A percentile compares a stretch with the other conserved stretches of the same genome.
These are phyloP conservation scores for Endotricha flammealis DNA, from an alignment of 2,888 invertebrate genomes.

Conservation along the genomic window DNA sequence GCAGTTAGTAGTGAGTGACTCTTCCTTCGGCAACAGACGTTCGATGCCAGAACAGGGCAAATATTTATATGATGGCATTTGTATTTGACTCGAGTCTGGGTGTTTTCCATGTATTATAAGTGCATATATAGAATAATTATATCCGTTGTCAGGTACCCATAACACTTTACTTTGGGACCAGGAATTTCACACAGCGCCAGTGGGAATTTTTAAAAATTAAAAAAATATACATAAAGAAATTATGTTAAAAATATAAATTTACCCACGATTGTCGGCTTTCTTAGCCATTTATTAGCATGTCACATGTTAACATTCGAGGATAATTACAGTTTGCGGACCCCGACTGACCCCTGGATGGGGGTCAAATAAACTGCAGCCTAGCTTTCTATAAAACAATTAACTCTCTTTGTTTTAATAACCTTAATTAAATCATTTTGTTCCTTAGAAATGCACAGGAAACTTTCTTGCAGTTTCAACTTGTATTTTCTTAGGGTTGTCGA, in stretches of 20 bases:
- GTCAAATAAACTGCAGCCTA: constrained; percentile 53
- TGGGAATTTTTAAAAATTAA: too few relatives aligned
- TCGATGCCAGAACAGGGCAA: too few relatives aligned
- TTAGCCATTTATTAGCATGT: background rate
- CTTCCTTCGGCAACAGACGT: too few relatives aligned
- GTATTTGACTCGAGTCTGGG: too few relatives aligned
- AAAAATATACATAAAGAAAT: constrained; percentile 4
- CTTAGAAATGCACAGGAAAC: constrained; percentile 38
- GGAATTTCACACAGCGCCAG: too few relatives aligned
- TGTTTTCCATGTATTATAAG: too few relatives aligned
- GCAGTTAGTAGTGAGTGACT: too few relatives aligned
- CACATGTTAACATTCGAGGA: constrained; percentile 11
- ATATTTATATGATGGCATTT: too few relatives aligned
- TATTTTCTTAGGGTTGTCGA: constrained; percentile 40
- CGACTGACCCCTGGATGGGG: constrained; percentile 32
- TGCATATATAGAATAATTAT: too few relatives aligned
- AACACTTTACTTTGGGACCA: too few relatives aligned
- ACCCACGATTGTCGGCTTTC: background rate
- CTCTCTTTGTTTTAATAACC: constrained; percentile 56
- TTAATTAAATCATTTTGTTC: constrained; percentile 70
- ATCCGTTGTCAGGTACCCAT: too few relatives aligned
- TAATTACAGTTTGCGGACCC: constrained; percentile 34
- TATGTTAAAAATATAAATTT: background rate
- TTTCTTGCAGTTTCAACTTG: constrained; percentile 39
- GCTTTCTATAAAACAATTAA: constrained; percentile 62